phyloP scores from a whole-genome alignment of 2,113 vertebrate species.

The Varanus komodoensis region DNA sequence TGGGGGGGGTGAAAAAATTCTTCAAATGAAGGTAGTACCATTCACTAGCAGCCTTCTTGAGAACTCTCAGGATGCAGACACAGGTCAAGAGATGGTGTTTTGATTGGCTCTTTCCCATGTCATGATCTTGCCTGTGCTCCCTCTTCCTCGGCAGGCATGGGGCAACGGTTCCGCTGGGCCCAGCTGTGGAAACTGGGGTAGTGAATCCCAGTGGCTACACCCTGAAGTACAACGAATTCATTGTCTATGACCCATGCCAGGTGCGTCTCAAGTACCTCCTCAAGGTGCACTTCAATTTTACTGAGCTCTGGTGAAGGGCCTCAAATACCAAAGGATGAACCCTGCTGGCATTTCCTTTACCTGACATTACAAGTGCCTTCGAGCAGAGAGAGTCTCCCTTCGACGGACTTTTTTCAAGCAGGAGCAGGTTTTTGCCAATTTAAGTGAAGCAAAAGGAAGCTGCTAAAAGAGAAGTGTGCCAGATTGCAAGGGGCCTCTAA shows the following conservation, averaged over 20 bases:
- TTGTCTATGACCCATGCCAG: slow-evolving; percentile 87
- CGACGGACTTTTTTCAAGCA: background rate
- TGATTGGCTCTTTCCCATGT: background rate
- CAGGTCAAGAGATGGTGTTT: background rate
- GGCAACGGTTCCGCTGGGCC: slow-evolving; percentile 84
- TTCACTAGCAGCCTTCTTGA: too few relatives aligned
- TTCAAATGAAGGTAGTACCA: too few relatives aligned
- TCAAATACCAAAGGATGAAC: too few relatives aligned
- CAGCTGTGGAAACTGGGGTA: slow-evolving; percentile 73
- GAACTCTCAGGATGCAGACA: too few relatives aligned
- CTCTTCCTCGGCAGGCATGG: slow-evolving; percentile 77
- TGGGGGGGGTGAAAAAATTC: too few relatives aligned
- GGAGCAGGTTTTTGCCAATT: background rate
- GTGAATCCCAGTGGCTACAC: slow-evolving; percentile 77
- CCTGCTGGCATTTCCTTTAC: too few relatives aligned
- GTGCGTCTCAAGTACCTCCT: slow-evolving; percentile 88
- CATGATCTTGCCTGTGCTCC: background rate
- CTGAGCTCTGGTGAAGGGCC: slow-evolving; percentile 83
- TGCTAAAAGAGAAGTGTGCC: background rate
- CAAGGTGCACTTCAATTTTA: slow-evolving; percentile 84
- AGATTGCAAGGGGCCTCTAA: background rate
- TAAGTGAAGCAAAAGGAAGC: background rate
- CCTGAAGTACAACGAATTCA: slow-evolving; percentile 91
- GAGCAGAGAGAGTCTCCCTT: background rate
- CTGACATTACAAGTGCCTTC: background rate